These are phyloP conservation scores for Nemoura dubitans DNA, from an alignment of 2,888 invertebrate genomes.

Conservation along the genomic window DNA sequence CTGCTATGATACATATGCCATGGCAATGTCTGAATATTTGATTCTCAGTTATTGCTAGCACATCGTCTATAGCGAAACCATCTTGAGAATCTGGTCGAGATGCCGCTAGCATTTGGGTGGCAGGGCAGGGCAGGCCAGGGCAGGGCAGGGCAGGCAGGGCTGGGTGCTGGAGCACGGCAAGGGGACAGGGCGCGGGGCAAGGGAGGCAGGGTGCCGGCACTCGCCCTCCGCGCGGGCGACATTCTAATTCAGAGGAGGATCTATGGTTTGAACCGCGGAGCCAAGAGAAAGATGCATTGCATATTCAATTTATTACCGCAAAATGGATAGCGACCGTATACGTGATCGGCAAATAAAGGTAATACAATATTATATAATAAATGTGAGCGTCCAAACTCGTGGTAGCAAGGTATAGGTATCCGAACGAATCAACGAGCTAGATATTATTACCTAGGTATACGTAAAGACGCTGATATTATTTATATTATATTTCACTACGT, in stretches of 20 bases:
- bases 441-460: background rate
- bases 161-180: no score
- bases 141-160: no score
- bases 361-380: slow-evolving; percentile 31
- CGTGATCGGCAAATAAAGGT: slow-evolving; percentile 38
- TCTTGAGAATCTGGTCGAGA: background rate
- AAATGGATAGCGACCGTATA: slow-evolving; percentile 20
- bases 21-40: background rate
- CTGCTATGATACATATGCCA: background rate
- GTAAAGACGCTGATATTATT: background rate
- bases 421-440: background rate
- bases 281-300: slow-evolving; percentile 16
- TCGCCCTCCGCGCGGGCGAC: background rate
- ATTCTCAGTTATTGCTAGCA: slow-evolving; percentile 12
- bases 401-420: background rate
- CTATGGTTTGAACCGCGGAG: slow-evolving; percentile 13
- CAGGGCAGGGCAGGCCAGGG: background rate
- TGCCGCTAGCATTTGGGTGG: background rate
- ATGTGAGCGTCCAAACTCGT: background rate
- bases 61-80: background rate
- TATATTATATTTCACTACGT: background rate
- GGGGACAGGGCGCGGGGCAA: no score
- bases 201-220: background rate
- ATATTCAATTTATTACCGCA: slow-evolving; percentile 39
- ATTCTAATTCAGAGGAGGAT: slow-evolving; percentile 37